Evolutionary conservation across 2,113 vertebrate genomes (phyloP), one percentile per base, ranked within the genome.

Genomic region (Nannospalax galili): DNA sequence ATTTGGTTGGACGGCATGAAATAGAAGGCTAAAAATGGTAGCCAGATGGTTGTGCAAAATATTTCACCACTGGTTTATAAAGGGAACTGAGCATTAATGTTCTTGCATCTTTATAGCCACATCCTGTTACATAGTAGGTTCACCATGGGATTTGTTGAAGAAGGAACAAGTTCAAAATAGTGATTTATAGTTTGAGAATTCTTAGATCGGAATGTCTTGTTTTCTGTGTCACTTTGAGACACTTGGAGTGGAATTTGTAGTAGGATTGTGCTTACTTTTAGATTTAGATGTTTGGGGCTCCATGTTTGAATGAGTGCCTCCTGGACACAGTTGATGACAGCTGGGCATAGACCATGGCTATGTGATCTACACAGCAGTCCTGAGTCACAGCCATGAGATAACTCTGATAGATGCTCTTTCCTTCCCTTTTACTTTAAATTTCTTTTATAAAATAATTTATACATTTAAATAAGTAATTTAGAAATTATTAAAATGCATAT

Each of bases 401-500:
- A 16, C 42, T 88, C 60, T 16, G 28, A 62, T 1, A 17, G 26
- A 30, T 4, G 45, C 75, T 72, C 9, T 75, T 93, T 85, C 37
- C 79, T 82, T 93, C n/a, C 35, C 45, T 79, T 84, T 81, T 37
- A 48, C 30, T 73, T 62, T 78, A 88, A 65, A 69, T 92, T 93
- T 75, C 4, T 70, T 87, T 77, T 42, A 40, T 12, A 88, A 42
- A 81, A 26, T 62, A 37, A 56, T 80, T 87, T 74, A 30, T 42
- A 12, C 80, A 42, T 52, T 78, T 40, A 67, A 75, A 52, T 30
- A 10, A 10, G 48, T 72, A 48, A 73, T 94, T 64, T 84, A 86
- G 40, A n/a, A 79, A 20, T 87, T 60, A 56, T 35, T 60, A 73
- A 77, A 69, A 60, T 75, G 22, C 65, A 42, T 52, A 65, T 90